These are phyloP conservation scores for Eristalis intricaria DNA, from an alignment of 2,888 invertebrate genomes.

Conservation along the genomic window DNA sequence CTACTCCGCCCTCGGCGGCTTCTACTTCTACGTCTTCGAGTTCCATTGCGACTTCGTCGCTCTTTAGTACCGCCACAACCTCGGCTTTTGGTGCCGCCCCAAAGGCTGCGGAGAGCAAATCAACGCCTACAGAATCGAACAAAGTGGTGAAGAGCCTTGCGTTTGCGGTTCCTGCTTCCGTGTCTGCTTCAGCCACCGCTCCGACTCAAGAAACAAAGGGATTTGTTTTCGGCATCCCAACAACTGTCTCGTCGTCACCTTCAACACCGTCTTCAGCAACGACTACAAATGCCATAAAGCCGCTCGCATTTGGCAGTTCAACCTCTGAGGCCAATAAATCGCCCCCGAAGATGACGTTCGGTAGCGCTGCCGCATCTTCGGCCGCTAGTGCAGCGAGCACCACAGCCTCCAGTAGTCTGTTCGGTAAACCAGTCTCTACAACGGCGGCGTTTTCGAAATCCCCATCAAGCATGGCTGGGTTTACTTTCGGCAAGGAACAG, in stretches of 20 bases:
- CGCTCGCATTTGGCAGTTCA: slow-evolving; percentile 44
- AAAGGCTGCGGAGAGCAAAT: slow-evolving; percentile 44
- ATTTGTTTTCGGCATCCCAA: slow-evolving; percentile 15
- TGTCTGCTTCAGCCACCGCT: slow-evolving; percentile 13
- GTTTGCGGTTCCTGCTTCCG: slow-evolving; percentile 63
- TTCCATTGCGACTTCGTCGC: slow-evolving; percentile 44
- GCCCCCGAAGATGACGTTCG: slow-evolving; percentile 30
- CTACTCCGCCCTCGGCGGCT: slow-evolving; percentile 25
- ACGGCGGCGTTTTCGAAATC: slow-evolving; percentile 45
- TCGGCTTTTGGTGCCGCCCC: slow-evolving; percentile 68
- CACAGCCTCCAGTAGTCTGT: slow-evolving; percentile 28
- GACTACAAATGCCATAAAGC: slow-evolving; percentile 30
- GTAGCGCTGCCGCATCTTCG: background rate
- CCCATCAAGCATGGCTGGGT: background rate
- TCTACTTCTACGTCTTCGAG: slow-evolving; percentile 51
- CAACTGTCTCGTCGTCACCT: background rate
- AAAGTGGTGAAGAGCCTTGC: slow-evolving; percentile 44
- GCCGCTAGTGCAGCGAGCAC: slow-evolving; percentile 17
- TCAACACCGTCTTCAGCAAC: background rate
- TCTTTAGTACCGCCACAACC: slow-evolving; percentile 56
- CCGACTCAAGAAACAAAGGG: background rate
- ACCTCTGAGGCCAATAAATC: slow-evolving; percentile 39
- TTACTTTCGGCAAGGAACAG: slow-evolving; percentile 45
- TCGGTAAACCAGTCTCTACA: slow-evolving; percentile 37
- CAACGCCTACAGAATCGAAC: slow-evolving; percentile 8